A percentile compares a stretch with the other conserved stretches of the same genome.
phyloP scores from a whole-genome alignment of 2,888 invertebrate species.

The Tetanocera ferruginea region DNA sequence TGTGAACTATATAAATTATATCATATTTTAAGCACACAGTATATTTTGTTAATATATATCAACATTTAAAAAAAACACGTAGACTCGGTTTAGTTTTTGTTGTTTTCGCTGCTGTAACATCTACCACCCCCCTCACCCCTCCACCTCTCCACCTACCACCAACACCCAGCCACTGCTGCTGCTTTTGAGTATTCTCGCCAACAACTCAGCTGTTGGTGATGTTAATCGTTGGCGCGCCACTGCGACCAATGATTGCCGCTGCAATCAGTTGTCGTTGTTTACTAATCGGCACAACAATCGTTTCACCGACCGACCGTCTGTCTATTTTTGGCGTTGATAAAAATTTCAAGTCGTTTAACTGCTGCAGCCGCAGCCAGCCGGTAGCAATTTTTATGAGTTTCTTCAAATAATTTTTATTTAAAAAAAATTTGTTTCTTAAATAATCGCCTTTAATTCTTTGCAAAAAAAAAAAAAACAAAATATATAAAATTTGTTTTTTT shows the following conservation, averaged over 20 bases:
- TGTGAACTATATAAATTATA: background rate
- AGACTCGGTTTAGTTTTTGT: conserved; percentile 11
- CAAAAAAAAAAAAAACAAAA: background rate
- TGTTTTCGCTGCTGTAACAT: background rate
- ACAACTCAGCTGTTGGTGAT: no score
- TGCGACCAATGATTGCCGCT: no score
- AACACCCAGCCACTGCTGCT: background rate
- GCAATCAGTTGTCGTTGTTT: conserved; percentile 4
- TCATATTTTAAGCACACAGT: background rate
- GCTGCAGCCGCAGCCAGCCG: no score
- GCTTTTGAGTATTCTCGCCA: background rate
- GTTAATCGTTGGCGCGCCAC: no score
- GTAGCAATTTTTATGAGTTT: no score
- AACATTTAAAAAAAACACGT: conserved; percentile 1
- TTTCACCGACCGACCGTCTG: background rate
- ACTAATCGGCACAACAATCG: background rate
- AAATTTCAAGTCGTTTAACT: background rate
- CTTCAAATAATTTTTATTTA: background rate
- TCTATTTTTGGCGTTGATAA: background rate
- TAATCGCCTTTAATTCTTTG: background rate
- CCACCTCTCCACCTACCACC: no score
- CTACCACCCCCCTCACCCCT: background rate
- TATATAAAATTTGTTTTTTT: background rate
- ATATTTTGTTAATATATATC: background rate
- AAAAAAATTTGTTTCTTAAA: background rate